Conservation (phyloP, 2,113 vertebrate species). For the Zapus hudsonius region DNA sequence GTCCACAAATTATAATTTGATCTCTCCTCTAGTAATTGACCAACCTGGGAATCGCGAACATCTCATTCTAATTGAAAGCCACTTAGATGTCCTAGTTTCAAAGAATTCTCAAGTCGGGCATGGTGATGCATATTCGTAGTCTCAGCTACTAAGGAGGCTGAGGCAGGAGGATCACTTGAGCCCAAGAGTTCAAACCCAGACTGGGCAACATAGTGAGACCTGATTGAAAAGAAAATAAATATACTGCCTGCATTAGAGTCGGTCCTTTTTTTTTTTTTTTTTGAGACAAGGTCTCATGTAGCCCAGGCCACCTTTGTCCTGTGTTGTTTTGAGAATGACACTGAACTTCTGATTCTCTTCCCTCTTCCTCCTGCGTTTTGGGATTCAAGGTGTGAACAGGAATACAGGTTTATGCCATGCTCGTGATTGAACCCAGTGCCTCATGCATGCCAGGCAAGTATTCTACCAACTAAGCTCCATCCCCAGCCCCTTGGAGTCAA, state of each 20-base stretch:
- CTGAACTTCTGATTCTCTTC: too few relatives aligned
- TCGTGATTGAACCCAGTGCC: neutral
- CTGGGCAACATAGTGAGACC: neutral
- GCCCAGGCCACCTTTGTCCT: too few relatives aligned
- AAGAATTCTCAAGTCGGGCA: neutral
- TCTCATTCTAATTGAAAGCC: constrained; percentile 4
- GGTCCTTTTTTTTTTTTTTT: neutral
- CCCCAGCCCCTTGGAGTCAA: neutral
- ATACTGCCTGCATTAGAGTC: too few relatives aligned
- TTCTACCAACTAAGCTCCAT: neutral
- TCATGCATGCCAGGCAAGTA: neutral
- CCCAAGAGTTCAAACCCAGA: neutral
- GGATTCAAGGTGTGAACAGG: too few relatives aligned
- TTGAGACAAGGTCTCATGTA: too few relatives aligned
- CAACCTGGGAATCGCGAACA: neutral
- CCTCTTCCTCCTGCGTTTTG: too few relatives aligned
- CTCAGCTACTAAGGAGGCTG: neutral
- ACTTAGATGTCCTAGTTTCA: neutral
- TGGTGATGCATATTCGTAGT: too few relatives aligned
- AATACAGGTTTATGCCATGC: too few relatives aligned
- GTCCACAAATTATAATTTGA: neutral
- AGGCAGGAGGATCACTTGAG: neutral
- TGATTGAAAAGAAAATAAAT: neutral
- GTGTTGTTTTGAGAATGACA: too few relatives aligned
- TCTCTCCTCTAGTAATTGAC: neutral